Evolutionary conservation across 1,140 invertebrate species (phyloP).

Genomic region (Oedothorax gibbosus): DNA sequence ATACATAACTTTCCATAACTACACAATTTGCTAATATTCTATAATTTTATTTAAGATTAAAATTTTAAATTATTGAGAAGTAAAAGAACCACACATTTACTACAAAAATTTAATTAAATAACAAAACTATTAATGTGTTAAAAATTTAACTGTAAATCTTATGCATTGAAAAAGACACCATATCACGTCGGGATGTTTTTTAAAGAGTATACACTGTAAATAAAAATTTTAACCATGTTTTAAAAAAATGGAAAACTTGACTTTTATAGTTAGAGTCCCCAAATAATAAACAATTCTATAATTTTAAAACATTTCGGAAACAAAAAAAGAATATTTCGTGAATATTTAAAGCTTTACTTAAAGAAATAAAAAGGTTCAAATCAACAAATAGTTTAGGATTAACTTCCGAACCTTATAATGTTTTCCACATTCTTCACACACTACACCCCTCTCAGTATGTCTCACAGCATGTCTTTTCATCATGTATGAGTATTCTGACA

Average conservation of each 20-base stretch:
- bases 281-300: not conserved
- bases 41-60: too few species aligned
- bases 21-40: too few species aligned
- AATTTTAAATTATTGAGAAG: not conserved
- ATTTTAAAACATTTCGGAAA: not conserved
- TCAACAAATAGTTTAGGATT: not conserved
- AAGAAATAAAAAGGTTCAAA: not conserved
- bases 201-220: not conserved
- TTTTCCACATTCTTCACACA: conserved; percentile 69
- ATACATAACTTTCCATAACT: too few species aligned
- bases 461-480: conserved; percentile 69
- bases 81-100: not conserved
- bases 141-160: too few species aligned
- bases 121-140: too few species aligned
- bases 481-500: conserved; percentile 69
- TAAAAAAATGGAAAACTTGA: not conserved
- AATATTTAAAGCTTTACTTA: not conserved
- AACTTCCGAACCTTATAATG: conserved; percentile 67
- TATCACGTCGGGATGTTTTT: not conserved
- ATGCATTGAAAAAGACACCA: too few species aligned
- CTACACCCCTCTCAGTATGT: conserved; percentile 67
- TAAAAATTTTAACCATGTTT: not conserved
- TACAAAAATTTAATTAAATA: too few species aligned
- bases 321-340: not conserved
- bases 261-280: not conserved